Conservation (phyloP, 2,888 invertebrate species). For the Thysanoteuthis rhombus region DNA sequence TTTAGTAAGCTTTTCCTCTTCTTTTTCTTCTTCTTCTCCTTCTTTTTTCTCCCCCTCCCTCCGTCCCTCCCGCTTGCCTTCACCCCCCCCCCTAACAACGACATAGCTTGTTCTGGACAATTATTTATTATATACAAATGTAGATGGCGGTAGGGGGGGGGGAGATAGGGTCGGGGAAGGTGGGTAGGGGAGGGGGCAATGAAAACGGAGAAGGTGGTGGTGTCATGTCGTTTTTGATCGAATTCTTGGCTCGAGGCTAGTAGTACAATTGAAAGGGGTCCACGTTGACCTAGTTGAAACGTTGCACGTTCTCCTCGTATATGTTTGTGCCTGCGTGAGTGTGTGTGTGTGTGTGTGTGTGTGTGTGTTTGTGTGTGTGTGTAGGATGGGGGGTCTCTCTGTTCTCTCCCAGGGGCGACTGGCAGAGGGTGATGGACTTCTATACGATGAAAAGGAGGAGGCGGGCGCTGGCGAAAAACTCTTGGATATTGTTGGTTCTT, state of each 20-base stretch:
- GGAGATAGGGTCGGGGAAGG: not conserved
- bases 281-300: not conserved
- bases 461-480: not conserved
- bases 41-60: too few species aligned
- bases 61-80: too few species aligned
- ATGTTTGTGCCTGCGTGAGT: too few species aligned
- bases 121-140: slow-evolving; percentile 12
- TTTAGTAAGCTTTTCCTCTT: not conserved
- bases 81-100: fast-evolving
- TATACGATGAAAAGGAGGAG: not conserved
- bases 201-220: not conserved
- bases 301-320: not conserved
- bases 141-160: not conserved
- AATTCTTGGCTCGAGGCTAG: not conserved
- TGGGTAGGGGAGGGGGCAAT: too few species aligned
- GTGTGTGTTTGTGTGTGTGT: too few species aligned
- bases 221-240: not conserved
- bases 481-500: not conserved
- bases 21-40: too few species aligned
- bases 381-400: not conserved
- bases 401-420: not conserved
- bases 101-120: not conserved
- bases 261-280: slow-evolving; percentile 12
- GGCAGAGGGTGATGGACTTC: not conserved
- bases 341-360: too few species aligned